Conservation (phyloP, 2,113 vertebrate genomes). For the Mormyrus iriodes region DNA sequence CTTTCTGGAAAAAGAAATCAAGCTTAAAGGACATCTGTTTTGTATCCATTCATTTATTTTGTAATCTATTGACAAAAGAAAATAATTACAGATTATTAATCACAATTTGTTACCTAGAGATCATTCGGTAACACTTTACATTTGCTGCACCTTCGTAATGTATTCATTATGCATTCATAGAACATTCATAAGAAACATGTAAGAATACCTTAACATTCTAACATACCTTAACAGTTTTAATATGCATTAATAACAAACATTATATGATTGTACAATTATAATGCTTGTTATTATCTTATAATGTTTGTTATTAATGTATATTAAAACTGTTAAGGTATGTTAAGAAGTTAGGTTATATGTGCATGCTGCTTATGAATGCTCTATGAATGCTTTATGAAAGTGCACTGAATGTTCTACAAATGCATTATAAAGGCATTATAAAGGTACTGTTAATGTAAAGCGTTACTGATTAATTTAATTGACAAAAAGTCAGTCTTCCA, state of each 20-base stretch:
- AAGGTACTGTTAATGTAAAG: background rate
- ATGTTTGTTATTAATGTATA: background rate
- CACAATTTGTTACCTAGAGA: background rate
- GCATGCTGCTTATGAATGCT: background rate
- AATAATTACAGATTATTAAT: too few species aligned
- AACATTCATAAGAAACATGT: background rate
- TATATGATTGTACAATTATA: background rate
- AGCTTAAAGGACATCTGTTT: background rate
- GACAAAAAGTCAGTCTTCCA: background rate
- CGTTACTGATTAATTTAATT: background rate
- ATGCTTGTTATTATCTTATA: background rate
- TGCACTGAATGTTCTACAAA: too few species aligned
- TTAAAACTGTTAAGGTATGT: background rate
- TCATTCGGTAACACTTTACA: background rate
- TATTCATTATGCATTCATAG: background rate
- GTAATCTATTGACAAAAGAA: background rate
- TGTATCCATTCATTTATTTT: background rate
- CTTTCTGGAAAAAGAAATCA: background rate
- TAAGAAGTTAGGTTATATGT: background rate
- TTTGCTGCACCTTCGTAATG: background rate
- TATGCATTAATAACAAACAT: background rate
- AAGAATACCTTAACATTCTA: background rate
- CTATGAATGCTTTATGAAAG: background rate
- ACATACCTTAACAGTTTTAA: background rate
- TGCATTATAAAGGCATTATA: background rate